Percentiles rank a stretch among this genome's conserved stretches.
Evolutionary conservation across 2,113 vertebrate species (phyloP).

Genomic region (Mus spicilegus): DNA sequence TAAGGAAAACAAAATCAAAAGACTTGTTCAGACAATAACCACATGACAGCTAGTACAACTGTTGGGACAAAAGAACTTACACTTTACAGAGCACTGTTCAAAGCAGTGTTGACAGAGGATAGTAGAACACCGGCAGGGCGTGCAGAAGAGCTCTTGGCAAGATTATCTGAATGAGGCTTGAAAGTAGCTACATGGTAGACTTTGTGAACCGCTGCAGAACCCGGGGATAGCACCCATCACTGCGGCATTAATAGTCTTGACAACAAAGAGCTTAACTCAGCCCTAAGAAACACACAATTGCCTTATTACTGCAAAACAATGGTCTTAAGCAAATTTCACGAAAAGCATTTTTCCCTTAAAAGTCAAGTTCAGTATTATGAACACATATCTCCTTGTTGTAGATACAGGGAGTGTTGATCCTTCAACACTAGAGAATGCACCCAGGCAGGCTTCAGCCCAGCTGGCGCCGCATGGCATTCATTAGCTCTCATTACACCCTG

Average conservation of each 20-base stretch:
- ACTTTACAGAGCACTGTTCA: conserved; percentile 71
- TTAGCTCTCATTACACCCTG: neutral
- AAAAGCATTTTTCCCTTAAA: conserved; percentile 70
- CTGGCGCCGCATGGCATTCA: rapidly evolving
- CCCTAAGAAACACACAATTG: conserved; percentile 41
- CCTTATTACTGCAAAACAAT: conserved; percentile 65
- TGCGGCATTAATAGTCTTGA: conserved; percentile 53
- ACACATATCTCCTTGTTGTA: neutral
- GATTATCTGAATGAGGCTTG: conserved; percentile 66
- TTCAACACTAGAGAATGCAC: neutral
- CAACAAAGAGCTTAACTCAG: conserved; percentile 51
- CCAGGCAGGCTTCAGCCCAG: neutral
- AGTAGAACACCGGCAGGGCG: conserved; percentile 46
- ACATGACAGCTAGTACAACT: conserved; percentile 68
- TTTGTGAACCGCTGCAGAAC: conserved; percentile 56
- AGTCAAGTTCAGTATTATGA: neutral
- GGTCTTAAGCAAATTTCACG: conserved; percentile 79
- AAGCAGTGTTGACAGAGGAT: conserved; percentile 53
- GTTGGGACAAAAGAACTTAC: conserved; percentile 58
- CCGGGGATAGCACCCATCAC: conserved; percentile 68
- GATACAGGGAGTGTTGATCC: neutral
- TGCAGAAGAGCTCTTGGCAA: conserved; percentile 56
- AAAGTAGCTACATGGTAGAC: conserved; percentile 63
- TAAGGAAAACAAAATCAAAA: conserved; percentile 68
- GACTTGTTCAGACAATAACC: conserved; percentile 69